Conservation (phyloP, 2,797 vertebrate genomes). For the Lutjanus argentimaculatus region DNA sequence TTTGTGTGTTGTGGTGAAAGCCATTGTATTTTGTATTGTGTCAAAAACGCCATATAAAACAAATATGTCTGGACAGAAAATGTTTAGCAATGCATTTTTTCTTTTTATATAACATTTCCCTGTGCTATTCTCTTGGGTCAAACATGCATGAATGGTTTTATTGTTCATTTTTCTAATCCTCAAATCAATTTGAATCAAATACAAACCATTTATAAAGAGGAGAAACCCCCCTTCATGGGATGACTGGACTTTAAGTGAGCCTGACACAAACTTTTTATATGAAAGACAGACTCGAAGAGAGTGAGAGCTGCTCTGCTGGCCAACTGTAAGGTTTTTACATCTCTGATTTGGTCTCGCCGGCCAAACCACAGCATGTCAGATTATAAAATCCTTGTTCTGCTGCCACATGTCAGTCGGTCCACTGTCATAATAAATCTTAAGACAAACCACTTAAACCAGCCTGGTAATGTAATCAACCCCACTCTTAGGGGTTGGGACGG, state of each 20-base stretch:
- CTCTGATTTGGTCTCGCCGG: slow-evolving; percentile 1
- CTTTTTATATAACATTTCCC: neutral
- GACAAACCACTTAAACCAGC: slow-evolving; percentile 48
- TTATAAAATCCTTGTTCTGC: slow-evolving; percentile 52
- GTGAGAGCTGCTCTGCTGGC: slow-evolving; percentile 10
- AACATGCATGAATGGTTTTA: slow-evolving; percentile 16
- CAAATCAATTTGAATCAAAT: slow-evolving; percentile 17
- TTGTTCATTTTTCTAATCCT: slow-evolving; percentile 12
- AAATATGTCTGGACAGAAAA: too few relatives aligned
- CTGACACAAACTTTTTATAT: slow-evolving; percentile 3
- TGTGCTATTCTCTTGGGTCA: slow-evolving; percentile 4
- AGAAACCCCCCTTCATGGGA: neutral
- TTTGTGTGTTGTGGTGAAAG: neutral
- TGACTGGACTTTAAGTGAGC: slow-evolving; percentile 6
- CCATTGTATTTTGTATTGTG: neutral
- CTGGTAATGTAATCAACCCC: slow-evolving; percentile 66
- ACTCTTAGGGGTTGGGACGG: neutral
- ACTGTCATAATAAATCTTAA: slow-evolving; percentile 43
- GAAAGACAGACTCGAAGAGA: neutral
- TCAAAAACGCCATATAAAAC: neutral
- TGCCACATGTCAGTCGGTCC: slow-evolving; percentile 56
- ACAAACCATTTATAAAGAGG: neutral
- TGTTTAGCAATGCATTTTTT: neutral
- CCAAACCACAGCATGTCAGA: slow-evolving; percentile 47
- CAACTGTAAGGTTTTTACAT: slow-evolving; percentile 9